These are phyloP conservation scores for Entelurus aequoreus DNA, from an alignment of 2,113 vertebrate genomes.

Conservation along the genomic window DNA sequence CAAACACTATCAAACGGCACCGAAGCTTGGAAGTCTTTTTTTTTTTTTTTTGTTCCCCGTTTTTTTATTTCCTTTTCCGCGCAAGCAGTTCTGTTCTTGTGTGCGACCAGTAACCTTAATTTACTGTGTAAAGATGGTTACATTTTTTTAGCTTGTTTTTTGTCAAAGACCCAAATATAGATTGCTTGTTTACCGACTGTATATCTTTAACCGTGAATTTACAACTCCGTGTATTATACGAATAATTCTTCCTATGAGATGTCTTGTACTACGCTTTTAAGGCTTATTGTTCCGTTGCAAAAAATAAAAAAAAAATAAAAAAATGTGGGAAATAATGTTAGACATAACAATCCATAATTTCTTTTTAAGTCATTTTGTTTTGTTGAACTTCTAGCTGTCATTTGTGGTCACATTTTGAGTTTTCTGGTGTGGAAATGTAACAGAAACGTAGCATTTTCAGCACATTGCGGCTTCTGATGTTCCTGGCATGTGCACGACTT, in stretches of 20 bases:
- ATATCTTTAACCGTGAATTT: constrained; percentile 79
- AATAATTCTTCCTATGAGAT: constrained; percentile 90
- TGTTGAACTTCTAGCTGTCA: constrained; percentile 83
- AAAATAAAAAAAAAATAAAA: constrained; percentile 27
- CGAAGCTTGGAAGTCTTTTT: constrained; percentile 83
- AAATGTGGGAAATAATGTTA: constrained; percentile 9
- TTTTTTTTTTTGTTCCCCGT: constrained; percentile 29
- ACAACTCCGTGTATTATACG: constrained; percentile 90
- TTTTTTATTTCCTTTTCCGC: constrained; percentile 70
- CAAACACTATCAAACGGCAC: constrained; percentile 91
- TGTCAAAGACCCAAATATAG: constrained; percentile 92
- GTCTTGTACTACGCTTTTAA: constrained; percentile 93
- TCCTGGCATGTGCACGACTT: constrained; percentile 99
- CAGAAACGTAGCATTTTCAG: constrained; percentile 80
- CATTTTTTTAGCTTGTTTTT: constrained; percentile 93
- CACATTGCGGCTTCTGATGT: constrained; percentile 94
- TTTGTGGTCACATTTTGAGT: constrained; percentile 84
- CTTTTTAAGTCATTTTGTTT: constrained; percentile 55
- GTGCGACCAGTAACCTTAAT: constrained; percentile 99
- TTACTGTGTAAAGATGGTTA: constrained; percentile 99
- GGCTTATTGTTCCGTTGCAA: constrained; percentile 83
- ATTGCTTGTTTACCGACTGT: constrained; percentile 98
- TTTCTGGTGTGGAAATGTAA: constrained; percentile 94
- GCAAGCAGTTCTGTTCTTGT: constrained; percentile 99
- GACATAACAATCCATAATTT: constrained; percentile 62